Base-by-base conservation (phyloP, 1,140 invertebrate species). In the Anagrus nilaparvatae region DNA sequence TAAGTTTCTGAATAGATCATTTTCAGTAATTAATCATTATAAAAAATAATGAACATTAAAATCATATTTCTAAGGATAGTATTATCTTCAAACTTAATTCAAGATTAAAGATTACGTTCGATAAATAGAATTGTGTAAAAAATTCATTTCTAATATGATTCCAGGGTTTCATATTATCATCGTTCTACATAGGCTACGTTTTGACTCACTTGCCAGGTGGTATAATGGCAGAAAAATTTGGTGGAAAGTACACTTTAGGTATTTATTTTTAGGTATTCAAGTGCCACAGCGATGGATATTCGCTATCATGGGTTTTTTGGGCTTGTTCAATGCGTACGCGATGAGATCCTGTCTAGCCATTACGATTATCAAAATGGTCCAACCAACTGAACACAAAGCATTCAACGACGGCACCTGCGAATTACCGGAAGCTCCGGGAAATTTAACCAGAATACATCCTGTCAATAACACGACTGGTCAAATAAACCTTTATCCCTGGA, bases 301-400 rank as follows among this genome's bases (percentile, higher is more conserved):
- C 53, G 79, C 82, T 3, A 63, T 89, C 8, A 81, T 91, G 78
- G 86, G 84, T 25, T 88, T 91, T 60, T 61, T 87, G 51, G 85
- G 83, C 7, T 73, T 88, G 14, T 75, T 81, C 13, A 88, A 85
- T 54, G 81, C 89, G 6, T 93, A 92, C 58, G 81, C 84, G 8
- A 84, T 93, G 80, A 72, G 89, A 21, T 81, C 88, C 1, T 87
- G 85, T 50, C 69, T 94, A 6, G 90, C 85, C 47, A 78, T 93
- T 18, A 86, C 88, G 3, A 89, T 94, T 48, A 90, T 90, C 7
- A 82, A 87, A 52, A 90, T 94, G 84, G 81, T 79, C 0, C 52
- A n/a, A 13, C 24, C 31, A n/a, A 18, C 9, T 32, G 5, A 31
- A 39, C 17, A 7, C 21, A 4, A 45, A 5, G 31, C 19, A 63